A percentile compares a stretch with the other conserved stretches of the same genome.
These are phyloP conservation scores for Tautogolabrus adspersus DNA, from an alignment of 2,113 vertebrate species.

Conservation along the genomic window DNA sequence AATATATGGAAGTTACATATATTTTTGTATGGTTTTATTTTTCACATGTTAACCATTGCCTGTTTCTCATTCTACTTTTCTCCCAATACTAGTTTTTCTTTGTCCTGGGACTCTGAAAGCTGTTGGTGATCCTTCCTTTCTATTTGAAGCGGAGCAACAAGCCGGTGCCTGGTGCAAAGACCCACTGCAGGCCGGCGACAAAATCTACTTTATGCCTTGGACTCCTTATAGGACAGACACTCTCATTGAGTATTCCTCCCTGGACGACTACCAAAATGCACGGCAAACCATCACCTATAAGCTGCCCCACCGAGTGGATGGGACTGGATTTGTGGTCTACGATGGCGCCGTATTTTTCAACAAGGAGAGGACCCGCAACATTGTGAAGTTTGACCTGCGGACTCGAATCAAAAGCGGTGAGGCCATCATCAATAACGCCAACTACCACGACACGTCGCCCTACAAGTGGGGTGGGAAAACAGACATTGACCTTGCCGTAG, in stretches of 20 bases:
- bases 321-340: constrained; percentile 98
- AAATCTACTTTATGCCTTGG: constrained; percentile 99
- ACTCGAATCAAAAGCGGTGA: constrained; percentile 99
- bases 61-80: constrained; percentile 89
- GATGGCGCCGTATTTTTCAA: constrained; percentile 99
- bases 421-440: constrained; percentile 99
- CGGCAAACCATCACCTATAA: constrained; percentile 97
- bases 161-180: constrained; percentile 99
- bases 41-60: constrained; percentile 64
- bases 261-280: constrained; percentile 95
- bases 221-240: constrained; percentile 98
- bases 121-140: constrained; percentile 96
- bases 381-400: constrained; percentile 98
- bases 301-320: constrained; percentile 96
- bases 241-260: constrained; percentile 95
- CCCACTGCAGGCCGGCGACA: constrained; percentile 97
- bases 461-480: constrained; percentile 99
- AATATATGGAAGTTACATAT: constrained; percentile 34
- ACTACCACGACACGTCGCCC: constrained; percentile 98
- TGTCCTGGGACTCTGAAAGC: constrained; percentile 99
- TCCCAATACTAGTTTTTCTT: constrained; percentile 97
- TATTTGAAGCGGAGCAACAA: constrained; percentile 98
- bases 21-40: constrained; percentile 27
- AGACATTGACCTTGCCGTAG: constrained; percentile 97
- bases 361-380: constrained; percentile 98